phyloP scores from a whole-genome alignment of 1,140 invertebrate species.

The Orius laevigatus region DNA sequence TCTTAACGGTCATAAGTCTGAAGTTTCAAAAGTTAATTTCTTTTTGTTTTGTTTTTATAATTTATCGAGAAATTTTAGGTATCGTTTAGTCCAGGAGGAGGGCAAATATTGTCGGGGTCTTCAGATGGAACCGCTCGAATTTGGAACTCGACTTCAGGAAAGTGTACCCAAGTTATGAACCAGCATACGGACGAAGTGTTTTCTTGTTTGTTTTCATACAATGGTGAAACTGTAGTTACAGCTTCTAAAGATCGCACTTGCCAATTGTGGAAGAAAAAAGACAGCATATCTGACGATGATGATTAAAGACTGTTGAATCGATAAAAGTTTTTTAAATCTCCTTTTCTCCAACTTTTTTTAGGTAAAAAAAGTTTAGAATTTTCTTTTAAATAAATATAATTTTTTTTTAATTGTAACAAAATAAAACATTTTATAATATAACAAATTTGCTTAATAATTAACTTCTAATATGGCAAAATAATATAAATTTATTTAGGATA shows the following conservation, averaged over 20 bases:
- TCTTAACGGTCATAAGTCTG: conserved; percentile 52
- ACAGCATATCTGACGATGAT: no score
- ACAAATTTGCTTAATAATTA: no score
- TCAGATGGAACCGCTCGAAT: conserved; percentile 54
- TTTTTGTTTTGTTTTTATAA: not conserved
- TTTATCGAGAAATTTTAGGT: conserved; percentile 36
- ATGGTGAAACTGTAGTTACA: conserved; percentile 57
- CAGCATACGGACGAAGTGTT: conserved; percentile 65
- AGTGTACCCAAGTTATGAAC: conserved; percentile 47
- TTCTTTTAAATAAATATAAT: no score
- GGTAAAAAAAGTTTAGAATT: no score
- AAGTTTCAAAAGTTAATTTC: conserved; percentile 50
- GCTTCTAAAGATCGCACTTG: conserved; percentile 58
- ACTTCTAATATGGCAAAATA: no score
- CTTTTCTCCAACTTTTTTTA: no score
- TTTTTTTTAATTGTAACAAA: no score
- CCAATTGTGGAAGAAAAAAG: conserved; percentile 36
- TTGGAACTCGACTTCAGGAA: conserved; percentile 51
- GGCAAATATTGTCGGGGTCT: conserved; percentile 51
- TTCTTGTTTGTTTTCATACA: conserved; percentile 59
- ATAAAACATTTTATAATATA: no score
- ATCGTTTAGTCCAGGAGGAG: conserved; percentile 60
- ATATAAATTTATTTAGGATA: no score
- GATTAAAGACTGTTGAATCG: no score
- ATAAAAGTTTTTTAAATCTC: no score